Evolutionary conservation across 2,888 invertebrate species (phyloP).

Genomic region (Chelonus formosanus): DNA sequence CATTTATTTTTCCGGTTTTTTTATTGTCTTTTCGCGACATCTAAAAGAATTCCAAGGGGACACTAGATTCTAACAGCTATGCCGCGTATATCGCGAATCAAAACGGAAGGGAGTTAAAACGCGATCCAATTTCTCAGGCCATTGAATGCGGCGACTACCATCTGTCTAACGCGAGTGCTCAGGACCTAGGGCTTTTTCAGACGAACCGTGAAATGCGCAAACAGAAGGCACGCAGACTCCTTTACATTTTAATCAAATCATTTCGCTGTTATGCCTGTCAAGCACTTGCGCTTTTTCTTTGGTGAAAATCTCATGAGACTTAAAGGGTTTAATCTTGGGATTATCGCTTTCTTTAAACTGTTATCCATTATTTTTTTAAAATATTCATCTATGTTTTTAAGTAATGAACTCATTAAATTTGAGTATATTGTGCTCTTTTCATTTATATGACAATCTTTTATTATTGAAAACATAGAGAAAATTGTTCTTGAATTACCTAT

Average conservation of each 20-base stretch:
- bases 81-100: constrained; percentile 41
- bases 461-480: too few relatives aligned
- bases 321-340: constrained; percentile 52
- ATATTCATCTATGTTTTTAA: constrained; percentile 3
- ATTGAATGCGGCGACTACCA: constrained; percentile 65
- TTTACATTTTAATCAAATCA: constrained; percentile 66
- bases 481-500: too few relatives aligned
- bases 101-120: constrained; percentile 65
- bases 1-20: too few relatives aligned
- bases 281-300: constrained; percentile 35
- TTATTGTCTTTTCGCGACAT: too few relatives aligned
- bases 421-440: too few relatives aligned
- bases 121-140: constrained; percentile 66
- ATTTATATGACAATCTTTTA: too few relatives aligned
- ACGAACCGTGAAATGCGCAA: constrained; percentile 65
- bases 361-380: constrained; percentile 36
- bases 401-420: not conserved
- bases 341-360: constrained; percentile 20
- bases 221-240: constrained; percentile 60
- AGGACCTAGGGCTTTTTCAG: constrained; percentile 53
- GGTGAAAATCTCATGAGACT: constrained; percentile 53
- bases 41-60: too few relatives aligned
- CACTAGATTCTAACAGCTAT: too few relatives aligned
- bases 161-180: constrained; percentile 59
- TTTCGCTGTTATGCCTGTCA: constrained; percentile 61